Evolutionary conservation across 1,140 invertebrate species (phyloP), one percentile per base, ranked within the genome.

Genomic region (Ceratitis capitata): DNA sequence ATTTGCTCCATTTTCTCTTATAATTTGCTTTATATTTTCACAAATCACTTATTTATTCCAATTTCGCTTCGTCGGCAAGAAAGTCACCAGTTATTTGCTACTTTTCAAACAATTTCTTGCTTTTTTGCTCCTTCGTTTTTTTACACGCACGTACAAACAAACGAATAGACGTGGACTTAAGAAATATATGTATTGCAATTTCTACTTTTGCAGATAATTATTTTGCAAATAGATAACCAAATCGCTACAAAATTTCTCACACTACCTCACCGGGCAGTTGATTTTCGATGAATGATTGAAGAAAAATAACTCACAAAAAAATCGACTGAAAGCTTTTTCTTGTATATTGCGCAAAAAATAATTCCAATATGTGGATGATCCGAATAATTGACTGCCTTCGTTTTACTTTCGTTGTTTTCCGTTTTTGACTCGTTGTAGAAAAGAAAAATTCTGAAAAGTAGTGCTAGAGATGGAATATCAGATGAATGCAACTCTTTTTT

Each of bases 1-100:
- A 78, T 78, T 78, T 89, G 85, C 47, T 89, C 87, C 82, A 92
- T 86, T 35, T 86, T 53, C 19, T 88, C 84, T 9, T 56, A 45
- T 32, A 39, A 84, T 58, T 51, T 82, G 14, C 42, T 82, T 58
- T 85, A 49, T 16, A 35, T 16, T 12, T 61, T 12, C 26, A 9
- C 58, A 39, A 69, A 16, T 14, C 61, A 69, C 61, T 47, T 82
- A 82, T 51, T 58, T 39, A 35, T 83, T 83, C 51, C 51, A 39
- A 16, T 53, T 42, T 32, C 53, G 16, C 45, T 49, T 5, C 35
- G 26, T 83, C 26, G 49, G 29, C 82, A 51, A 35, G 29, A 42
- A 83, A 83, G 23, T 45, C 29, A 53, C 82, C 47, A 56, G 56
- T 56, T 56, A 32, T 29, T 69, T 69, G 26, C 61, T 35, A 35